These are phyloP conservation scores for Mobula birostris DNA, from an alignment of 2,113 vertebrate genomes.

Conservation along the genomic window DNA sequence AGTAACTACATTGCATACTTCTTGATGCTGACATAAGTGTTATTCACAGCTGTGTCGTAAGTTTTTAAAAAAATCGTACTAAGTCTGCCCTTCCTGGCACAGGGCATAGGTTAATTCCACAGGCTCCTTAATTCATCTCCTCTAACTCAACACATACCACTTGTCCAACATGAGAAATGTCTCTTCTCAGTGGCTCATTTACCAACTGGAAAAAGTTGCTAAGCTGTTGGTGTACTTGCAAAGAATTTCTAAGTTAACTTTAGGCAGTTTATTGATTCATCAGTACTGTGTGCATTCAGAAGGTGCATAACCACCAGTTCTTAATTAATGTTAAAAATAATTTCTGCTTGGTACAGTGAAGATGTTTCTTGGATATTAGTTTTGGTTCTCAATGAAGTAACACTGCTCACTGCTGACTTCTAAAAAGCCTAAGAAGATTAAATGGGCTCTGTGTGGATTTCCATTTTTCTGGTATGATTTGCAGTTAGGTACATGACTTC, in stretches of 20 bases:
- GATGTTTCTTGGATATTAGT: neutral
- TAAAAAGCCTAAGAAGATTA: too few species aligned
- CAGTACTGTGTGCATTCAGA: neutral
- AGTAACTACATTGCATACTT: neutral
- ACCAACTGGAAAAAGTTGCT: neutral
- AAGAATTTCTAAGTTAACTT: neutral
- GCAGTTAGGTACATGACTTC: too few species aligned
- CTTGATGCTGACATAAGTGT: neutral
- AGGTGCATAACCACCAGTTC: neutral
- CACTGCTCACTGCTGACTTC: too few species aligned
- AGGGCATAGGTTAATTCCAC: neutral
- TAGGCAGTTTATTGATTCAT: neutral
- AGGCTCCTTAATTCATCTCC: neutral
- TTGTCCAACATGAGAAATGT: neutral
- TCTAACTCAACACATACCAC: neutral
- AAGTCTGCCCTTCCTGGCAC: neutral
- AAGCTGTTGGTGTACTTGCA: neutral
- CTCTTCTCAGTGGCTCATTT: neutral
- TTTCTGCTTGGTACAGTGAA: neutral
- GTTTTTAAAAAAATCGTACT: neutral
- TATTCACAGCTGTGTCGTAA: neutral
- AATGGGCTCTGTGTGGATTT: too few species aligned
- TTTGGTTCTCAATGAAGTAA: too few species aligned
- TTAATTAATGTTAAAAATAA: neutral
- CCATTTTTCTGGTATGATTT: too few species aligned